Evolutionary conservation across 2,113 vertebrate species (phyloP).

Genomic region (Balaeniceps rex): DNA sequence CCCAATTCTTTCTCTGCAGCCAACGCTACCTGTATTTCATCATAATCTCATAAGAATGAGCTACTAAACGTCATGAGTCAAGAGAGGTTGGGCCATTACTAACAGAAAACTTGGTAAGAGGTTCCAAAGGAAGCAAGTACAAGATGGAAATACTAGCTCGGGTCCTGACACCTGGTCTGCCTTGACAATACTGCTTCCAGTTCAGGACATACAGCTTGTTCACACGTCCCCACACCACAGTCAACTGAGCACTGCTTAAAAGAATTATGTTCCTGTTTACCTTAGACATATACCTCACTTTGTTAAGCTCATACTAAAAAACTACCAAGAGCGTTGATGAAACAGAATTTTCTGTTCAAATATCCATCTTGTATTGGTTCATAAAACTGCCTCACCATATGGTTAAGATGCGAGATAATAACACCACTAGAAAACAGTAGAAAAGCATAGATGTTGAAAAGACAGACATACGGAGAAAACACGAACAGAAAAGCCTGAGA

Average conservation of each 20-base stretch:
- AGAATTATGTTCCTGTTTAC: background rate
- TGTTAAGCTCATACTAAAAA: background rate
- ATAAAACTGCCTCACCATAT: background rate
- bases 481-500: background rate
- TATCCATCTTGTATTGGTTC: background rate
- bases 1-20: background rate
- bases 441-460: background rate
- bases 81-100: background rate
- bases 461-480: background rate
- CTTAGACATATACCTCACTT: background rate
- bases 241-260: background rate
- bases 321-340: background rate
- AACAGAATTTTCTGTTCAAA: background rate
- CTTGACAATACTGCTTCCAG: background rate
- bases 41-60: background rate
- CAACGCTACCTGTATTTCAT: background rate
- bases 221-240: fast-evolving
- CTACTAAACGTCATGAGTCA: background rate
- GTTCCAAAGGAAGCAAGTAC: background rate
- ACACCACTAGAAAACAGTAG: background rate
- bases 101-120: background rate
- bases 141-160: background rate
- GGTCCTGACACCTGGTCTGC: background rate
- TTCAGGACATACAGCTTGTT: background rate
- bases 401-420: background rate